Evolutionary conservation across 2,113 vertebrate species (phyloP), one percentile per base, ranked within the genome.

Genomic region (Arothron firmamentum): DNA sequence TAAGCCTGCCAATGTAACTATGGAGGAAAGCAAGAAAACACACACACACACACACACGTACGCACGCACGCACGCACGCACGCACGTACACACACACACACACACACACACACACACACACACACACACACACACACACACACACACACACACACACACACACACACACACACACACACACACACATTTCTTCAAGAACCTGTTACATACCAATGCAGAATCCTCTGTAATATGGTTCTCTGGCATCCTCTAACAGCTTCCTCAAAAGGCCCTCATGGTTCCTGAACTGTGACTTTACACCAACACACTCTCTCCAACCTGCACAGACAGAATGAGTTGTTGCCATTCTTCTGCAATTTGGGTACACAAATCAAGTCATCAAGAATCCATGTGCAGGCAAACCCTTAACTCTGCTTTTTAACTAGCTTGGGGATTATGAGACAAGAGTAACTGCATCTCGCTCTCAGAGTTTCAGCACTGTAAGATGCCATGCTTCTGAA

Each of bases 251-350:
- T 72, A 90, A 81, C 61, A 92, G 63, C 54, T 85, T 86, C 78
- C 68, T 80, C 59, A 89, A 77, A 0, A 84, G 72, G n/a, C 53
- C 73, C 38, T 83, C 82, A 0, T 87, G 81, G 64, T 81, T 86
- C 60, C 80, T 82, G 62, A 74, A 56, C 66, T 87, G 82, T 9
- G 85, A 72, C 69, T 87, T 90, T 18, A 90, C 87, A 14, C 82
- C 85, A 2, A 43, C 18, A 52, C 90, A 91, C 62, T 91, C 87
- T 63, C 81, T 79, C 90, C 90, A 92, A 77, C 89, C 91, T 92
- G 62, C 58, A 66, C 46, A n/a, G 58, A 50, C 31, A 65, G 14
- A 67, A 53, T 59, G 11, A 28, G 25, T 59, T 9, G n/a, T 10
- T 62, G 54, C 38, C 14, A 42, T 45, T 55, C 74, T 50, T 52